Conservation (phyloP, 2,113 vertebrate genomes). For the Rhodinocichla rosea region DNA sequence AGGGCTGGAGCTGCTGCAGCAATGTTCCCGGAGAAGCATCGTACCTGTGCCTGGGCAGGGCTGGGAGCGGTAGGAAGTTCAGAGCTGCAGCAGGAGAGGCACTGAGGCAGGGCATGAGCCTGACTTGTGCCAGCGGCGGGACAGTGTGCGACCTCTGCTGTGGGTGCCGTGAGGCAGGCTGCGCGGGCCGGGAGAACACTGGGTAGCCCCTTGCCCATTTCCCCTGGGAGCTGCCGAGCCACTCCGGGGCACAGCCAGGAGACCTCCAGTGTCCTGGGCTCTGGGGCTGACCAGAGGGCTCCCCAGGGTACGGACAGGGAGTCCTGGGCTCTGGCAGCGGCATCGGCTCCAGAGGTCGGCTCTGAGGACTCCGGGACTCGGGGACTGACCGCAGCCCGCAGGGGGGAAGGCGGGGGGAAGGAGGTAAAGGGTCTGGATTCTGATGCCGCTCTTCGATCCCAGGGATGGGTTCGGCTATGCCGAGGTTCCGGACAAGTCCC, state of each 20-base stretch:
- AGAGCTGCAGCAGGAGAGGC: neutral
- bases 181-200: neutral
- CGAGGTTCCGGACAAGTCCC: neutral
- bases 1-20: neutral
- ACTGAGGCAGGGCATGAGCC: neutral
- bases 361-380: neutral
- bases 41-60: neutral
- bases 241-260: neutral
- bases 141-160: neutral
- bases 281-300: neutral
- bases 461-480: neutral
- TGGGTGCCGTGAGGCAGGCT: neutral
- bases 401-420: neutral
- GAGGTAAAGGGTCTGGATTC: neutral
- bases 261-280: neutral
- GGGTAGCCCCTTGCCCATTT: neutral
- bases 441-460: neutral
- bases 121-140: neutral
- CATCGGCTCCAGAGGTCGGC: neutral
- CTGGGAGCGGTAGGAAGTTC: neutral
- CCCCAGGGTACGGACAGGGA: neutral
- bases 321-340: neutral
- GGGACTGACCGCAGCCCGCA: neutral
- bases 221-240: neutral
- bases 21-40: accelerated